Base-by-base conservation (phyloP, 2,888 invertebrate genomes). In the Synergus gifuensis region DNA sequence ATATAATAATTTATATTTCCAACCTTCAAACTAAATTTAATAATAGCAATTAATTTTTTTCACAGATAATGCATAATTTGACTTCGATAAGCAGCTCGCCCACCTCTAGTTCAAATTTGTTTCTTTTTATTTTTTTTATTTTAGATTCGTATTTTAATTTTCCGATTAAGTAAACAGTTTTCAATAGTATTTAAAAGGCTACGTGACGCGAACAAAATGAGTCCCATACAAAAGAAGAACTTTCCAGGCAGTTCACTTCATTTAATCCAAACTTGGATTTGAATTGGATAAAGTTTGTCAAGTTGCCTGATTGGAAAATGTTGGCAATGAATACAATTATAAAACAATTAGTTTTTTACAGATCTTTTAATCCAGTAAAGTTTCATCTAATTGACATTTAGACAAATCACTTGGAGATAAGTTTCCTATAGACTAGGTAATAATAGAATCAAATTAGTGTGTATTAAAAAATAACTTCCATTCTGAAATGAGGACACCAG, bases 291-390 rank as follows among this genome's bases (percentile, higher is more conserved):
- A 63, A 63, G 63, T 63, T 63, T 63, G 16, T 63, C 16, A 63
- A 63, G 63, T 63, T 63, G 36, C 63, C 14, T 28, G 63, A 63
- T 63, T 63, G 63, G 63, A 63, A 40, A 63, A 63, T 63, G 63
- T 63, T 63, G 16, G 36, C 63, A 36, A 14, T 63, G 63, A 36
- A 14, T 28, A 63, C 63, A 63, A 63, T 63, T 63, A 63, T 40
- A 63, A 16, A 14, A 63, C 36, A 63, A 63, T 63, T 63, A 16
- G 63, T 16, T 63, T 63, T 63, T 40, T 36, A 63, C 36, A 63
- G 63, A 40, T 63, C 63, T 28, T 63, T 63, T 63, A 63, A 63
- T 63, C 36, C 63, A 16, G 8, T 16, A 36, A 40, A 63, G 16
- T 63, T 12, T 16, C 36, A 9, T 16, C 14, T 63, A 63, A 63